Evolutionary conservation across 2,113 vertebrate genomes (phyloP).

Genomic region (Toxostoma redivivum): DNA sequence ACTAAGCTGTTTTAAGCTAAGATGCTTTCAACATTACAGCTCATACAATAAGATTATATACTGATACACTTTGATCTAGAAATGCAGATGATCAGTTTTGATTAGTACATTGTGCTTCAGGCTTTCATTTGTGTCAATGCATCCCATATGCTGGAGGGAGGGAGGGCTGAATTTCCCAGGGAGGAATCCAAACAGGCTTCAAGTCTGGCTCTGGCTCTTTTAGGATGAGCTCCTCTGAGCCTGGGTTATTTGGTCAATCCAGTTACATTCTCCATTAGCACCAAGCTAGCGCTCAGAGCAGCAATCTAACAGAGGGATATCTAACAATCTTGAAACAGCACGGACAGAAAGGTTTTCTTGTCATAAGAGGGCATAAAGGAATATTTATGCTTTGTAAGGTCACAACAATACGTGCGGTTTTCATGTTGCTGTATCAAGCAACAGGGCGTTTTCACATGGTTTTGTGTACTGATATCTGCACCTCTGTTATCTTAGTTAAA

Average conservation of each 20-base stretch:
- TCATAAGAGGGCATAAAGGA: background rate
- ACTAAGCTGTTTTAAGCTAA: conserved; percentile 70
- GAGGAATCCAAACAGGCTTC: background rate
- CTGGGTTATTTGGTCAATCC: conserved; percentile 46
- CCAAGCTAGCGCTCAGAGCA: conserved; percentile 51
- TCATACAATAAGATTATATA: conserved; percentile 67
- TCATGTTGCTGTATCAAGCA: background rate
- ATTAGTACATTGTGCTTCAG: conserved; percentile 26
- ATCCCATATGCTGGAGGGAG: background rate
- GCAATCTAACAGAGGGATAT: conserved; percentile 10
- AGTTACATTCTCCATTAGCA: conserved; percentile 59
- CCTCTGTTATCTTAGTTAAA: conserved; percentile 68
- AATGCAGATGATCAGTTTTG: conserved; percentile 67
- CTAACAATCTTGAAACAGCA: conserved; percentile 36
- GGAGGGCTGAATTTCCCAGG: background rate
- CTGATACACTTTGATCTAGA: conserved; percentile 63
- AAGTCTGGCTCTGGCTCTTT: background rate
- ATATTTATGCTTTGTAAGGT: conserved; percentile 22
- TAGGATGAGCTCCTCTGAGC: background rate
- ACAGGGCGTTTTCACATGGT: background rate
- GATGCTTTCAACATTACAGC: conserved; percentile 68
- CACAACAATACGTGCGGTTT: background rate
- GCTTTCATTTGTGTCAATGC: background rate
- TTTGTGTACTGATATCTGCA: conserved; percentile 61
- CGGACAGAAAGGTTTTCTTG: background rate